Percentiles rank a stretch among this genome's conserved stretches.
phyloP scores from a whole-genome alignment of 53 echinoderm and acorn worm genomes.

The Zoroaster sp. region DNA sequence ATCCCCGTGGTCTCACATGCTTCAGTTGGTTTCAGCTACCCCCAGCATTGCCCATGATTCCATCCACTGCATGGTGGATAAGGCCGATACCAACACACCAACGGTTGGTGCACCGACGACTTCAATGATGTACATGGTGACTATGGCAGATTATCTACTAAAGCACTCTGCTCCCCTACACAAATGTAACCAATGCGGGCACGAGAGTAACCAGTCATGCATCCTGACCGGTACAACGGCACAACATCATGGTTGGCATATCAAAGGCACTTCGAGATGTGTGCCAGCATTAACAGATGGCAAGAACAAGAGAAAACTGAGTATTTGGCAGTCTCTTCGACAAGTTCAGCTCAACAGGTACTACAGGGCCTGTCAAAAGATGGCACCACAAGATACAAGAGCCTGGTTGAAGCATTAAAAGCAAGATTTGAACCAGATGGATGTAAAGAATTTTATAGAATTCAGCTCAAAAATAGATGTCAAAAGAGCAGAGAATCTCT shows the following conservation, averaged over 20 bases:
- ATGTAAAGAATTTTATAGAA: neutral
- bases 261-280: neutral
- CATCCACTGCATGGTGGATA: no score
- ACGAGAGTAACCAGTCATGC: neutral
- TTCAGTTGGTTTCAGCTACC: no score
- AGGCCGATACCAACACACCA: no score
- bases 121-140: no score
- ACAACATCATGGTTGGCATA: constrained; percentile 1
- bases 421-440: neutral
- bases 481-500: neutral
- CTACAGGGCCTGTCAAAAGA: neutral
- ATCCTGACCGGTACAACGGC: neutral
- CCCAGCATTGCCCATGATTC: no score
- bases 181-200: neutral
- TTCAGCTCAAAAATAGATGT: constrained; percentile 9
- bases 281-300: neutral
- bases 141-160: no score
- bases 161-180: no score
- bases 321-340: neutral
- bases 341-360: neutral
- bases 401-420: neutral
- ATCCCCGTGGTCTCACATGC: no score
- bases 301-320: neutral
- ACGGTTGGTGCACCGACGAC: no score
- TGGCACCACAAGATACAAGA: neutral